These are phyloP conservation scores for Solenodon paradoxus DNA, from an alignment of 2,113 vertebrate species.

Conservation along the genomic window DNA sequence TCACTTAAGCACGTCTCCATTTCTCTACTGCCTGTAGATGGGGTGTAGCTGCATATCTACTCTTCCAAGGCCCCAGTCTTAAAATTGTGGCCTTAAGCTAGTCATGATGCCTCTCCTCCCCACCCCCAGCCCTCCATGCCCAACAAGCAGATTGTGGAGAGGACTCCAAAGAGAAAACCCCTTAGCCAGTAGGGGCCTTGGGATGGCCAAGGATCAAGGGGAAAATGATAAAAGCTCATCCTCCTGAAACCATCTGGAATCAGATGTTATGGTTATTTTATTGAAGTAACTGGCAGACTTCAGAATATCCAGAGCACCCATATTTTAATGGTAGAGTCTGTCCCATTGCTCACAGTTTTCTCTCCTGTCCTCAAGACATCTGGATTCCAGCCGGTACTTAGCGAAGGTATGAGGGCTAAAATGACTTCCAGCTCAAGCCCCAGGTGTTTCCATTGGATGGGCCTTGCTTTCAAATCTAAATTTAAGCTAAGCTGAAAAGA, in stretches of 20 bases:
- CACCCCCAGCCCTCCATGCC: not conserved
- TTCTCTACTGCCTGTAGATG: fast-evolving
- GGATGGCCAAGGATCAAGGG: not conserved
- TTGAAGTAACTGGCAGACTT: not conserved
- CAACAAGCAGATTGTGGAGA: not conserved
- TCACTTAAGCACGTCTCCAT: not conserved
- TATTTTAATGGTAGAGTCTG: not conserved
- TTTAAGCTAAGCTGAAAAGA: not conserved
- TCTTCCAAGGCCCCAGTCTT: not conserved
- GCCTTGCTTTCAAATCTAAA: not conserved
- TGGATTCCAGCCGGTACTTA: not conserved
- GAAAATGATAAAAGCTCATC: not conserved
- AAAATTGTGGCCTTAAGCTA: not conserved
- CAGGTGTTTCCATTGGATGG: not conserved
- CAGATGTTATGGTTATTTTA: not conserved
- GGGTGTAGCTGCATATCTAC: not conserved
- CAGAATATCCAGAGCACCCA: not conserved
- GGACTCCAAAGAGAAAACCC: not conserved
- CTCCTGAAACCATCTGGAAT: not conserved
- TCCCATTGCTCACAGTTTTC: not conserved
- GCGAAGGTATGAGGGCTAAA: not conserved
- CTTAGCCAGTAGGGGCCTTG: not conserved
- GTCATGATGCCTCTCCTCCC: not conserved
- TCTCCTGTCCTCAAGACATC: not conserved
- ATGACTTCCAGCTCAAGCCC: not conserved